These are phyloP conservation scores for Scartelaos histophorus DNA, from an alignment of 2,113 vertebrate species.

Conservation along the genomic window DNA sequence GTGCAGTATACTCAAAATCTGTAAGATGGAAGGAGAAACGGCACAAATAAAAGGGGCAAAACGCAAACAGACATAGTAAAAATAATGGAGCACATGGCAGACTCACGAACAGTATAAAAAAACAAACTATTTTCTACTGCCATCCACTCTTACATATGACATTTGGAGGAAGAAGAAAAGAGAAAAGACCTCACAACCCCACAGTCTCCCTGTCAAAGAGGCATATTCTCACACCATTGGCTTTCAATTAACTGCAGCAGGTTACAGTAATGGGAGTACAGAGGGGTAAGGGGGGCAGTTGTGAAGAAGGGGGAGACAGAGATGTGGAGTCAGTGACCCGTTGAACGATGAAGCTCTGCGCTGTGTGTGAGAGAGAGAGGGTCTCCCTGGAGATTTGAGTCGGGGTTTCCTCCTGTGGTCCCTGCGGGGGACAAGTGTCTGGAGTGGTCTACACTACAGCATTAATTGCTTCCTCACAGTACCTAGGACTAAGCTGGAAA, in stretches of 20 bases:
- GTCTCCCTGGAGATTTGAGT: slow-evolving; percentile 61
- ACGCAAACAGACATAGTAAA: slow-evolving; percentile 23
- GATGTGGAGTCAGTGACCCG: slow-evolving; percentile 56
- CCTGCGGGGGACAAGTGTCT: slow-evolving; percentile 23
- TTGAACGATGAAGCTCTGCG: slow-evolving; percentile 55
- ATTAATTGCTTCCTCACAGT: slow-evolving; percentile 45
- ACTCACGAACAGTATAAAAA: slow-evolving; percentile 21
- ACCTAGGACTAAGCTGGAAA: slow-evolving; percentile 17
- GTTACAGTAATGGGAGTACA: slow-evolving; percentile 57
- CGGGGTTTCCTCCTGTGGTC: slow-evolving; percentile 35
- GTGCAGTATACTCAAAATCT: not conserved
- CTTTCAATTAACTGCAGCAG: slow-evolving; percentile 74
- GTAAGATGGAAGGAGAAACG: not conserved
- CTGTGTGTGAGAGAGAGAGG: slow-evolving; percentile 42
- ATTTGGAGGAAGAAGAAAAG: slow-evolving; percentile 28
- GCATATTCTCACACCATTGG: slow-evolving; percentile 72
- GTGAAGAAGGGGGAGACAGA: slow-evolving; percentile 32
- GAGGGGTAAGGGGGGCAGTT: slow-evolving; percentile 32
- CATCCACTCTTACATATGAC: slow-evolving; percentile 37
- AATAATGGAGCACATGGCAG: not conserved
- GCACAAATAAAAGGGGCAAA: not conserved
- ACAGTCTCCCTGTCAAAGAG: slow-evolving; percentile 61
- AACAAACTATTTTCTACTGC: slow-evolving; percentile 37
- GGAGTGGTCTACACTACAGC: slow-evolving; percentile 25
- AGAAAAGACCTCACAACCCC: slow-evolving; percentile 39